phyloP scores from a whole-genome alignment of 2,888 invertebrate species.

The Thalpophila matura region DNA sequence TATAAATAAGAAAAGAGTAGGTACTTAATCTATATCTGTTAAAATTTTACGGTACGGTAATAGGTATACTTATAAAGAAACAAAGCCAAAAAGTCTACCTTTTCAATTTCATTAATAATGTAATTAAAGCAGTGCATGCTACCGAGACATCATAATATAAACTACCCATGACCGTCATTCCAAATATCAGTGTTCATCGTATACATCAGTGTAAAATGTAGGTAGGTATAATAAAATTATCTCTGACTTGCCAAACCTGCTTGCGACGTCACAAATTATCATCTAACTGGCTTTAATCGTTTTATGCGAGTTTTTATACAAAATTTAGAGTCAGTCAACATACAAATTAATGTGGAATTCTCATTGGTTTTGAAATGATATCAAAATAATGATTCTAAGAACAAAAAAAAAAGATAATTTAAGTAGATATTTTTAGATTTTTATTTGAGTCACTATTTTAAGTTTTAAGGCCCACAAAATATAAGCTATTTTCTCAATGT shows the following conservation, averaged over 20 bases:
- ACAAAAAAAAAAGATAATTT: neutral
- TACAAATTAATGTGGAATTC: neutral
- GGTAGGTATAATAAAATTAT: neutral
- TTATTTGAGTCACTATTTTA: too few species aligned
- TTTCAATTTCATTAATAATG: too few species aligned
- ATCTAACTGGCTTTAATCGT: conserved; percentile 33
- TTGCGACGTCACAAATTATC: conserved; percentile 32
- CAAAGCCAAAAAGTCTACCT: too few species aligned
- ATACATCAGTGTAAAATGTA: too few species aligned
- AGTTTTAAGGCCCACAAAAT: too few species aligned
- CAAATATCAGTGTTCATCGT: neutral
- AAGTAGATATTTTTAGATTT: too few species aligned
- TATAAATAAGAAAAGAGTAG: too few species aligned
- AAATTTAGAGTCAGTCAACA: neutral
- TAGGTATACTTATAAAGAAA: too few species aligned
- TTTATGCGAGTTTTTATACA: conserved; percentile 21
- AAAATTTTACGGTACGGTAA: too few species aligned
- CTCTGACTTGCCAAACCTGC: conserved; percentile 20
- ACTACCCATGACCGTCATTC: neutral
- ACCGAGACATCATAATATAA: neutral
- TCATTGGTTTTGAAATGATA: neutral
- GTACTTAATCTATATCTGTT: too few species aligned
- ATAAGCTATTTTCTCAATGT: too few species aligned
- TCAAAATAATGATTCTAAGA: neutral
- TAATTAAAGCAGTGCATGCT: too few species aligned